These are phyloP conservation scores for Cladopsammia gracilis DNA, from an alignment of 64 coral and sea anemone species.

Conservation along the genomic window DNA sequence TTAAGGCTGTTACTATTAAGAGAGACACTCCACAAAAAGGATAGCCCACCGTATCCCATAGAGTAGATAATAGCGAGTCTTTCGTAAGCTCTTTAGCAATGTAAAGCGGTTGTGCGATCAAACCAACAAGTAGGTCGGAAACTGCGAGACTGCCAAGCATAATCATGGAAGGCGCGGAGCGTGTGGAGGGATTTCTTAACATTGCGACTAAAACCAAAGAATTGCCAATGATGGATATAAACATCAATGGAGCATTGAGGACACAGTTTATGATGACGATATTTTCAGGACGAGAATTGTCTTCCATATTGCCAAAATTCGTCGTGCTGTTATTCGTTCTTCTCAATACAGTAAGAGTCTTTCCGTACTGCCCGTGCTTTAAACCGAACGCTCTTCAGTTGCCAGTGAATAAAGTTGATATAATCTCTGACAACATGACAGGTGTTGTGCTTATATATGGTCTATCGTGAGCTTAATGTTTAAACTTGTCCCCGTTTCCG, in stretches of 20 bases:
- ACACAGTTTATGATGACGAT: not conserved
- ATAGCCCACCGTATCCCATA: not conserved
- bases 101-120: conserved; percentile 39
- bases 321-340: no score
- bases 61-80: not conserved
- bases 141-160: conserved; percentile 37
- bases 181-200: not conserved
- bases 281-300: not conserved
- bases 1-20: conserved; percentile 8
- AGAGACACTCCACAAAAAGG: not conserved
- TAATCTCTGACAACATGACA: no score
- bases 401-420: no score
- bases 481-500: no score
- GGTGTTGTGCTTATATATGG: no score
- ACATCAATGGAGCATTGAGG: not conserved
- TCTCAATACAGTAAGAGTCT: no score
- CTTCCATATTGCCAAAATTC: not conserved
- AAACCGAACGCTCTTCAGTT: no score
- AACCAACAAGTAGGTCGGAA: conserved; percentile 28
- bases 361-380: no score
- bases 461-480: no score
- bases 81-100: not conserved
- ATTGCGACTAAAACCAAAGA: conserved; percentile 7
- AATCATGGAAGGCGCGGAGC: not conserved
- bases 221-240: conserved; percentile 22